Evolutionary conservation across 2,113 vertebrate genomes (phyloP).

Genomic region (pig (Sus scrofa)): DNA sequence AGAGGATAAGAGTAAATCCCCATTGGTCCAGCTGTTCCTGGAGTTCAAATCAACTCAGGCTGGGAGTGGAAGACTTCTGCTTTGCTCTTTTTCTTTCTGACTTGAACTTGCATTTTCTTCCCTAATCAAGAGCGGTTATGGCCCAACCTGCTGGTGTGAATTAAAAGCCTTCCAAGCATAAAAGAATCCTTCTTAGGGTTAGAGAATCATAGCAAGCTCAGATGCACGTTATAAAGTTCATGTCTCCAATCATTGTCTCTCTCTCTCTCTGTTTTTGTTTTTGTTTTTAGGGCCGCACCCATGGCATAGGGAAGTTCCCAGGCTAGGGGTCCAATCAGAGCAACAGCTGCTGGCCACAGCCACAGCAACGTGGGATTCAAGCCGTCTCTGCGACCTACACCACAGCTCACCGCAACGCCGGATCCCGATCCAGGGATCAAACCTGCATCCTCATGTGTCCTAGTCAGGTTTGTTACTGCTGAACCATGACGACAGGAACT

Average conservation of each 20-base stretch:
- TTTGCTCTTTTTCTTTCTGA: conserved; percentile 57
- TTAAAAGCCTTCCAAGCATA: conserved; percentile 36
- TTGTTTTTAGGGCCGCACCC: no score
- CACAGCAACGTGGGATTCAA: no score
- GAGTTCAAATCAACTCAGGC: not conserved
- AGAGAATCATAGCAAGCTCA: conserved; percentile 55
- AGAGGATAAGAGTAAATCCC: conserved; percentile 4
- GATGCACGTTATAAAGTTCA: not conserved
- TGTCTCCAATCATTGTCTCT: not conserved
- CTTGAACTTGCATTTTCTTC: conserved; percentile 50
- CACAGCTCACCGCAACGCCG: no score
- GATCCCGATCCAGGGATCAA: no score
- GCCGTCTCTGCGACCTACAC: no score
- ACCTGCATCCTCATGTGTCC: no score
- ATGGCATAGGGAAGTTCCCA: no score
- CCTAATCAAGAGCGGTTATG: not conserved
- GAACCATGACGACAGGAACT: no score
- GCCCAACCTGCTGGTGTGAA: not conserved
- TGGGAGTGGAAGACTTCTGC: not conserved
- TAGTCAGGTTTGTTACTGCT: no score
- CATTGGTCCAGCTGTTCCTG: not conserved
- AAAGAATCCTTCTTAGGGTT: conserved; percentile 19
- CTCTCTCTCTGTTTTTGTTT: no score
- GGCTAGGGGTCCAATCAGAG: no score
- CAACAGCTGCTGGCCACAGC: no score